These are phyloP conservation scores for Hipposideros armiger DNA, from an alignment of 2,113 vertebrate genomes.

Conservation along the genomic window DNA sequence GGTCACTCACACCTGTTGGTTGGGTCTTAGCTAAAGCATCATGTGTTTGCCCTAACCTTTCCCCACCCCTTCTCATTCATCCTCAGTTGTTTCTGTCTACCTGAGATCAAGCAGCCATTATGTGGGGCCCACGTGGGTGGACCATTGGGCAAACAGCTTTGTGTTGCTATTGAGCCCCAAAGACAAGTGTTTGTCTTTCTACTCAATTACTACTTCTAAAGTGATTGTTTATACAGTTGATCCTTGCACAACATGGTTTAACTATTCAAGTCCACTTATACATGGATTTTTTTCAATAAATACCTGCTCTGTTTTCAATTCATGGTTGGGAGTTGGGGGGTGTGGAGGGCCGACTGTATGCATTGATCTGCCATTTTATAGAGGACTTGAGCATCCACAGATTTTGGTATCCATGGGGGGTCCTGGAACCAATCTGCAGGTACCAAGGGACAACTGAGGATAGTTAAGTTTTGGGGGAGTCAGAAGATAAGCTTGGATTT, in stretches of 20 bases:
- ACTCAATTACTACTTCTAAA: fast-evolving
- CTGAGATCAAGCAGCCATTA: not conserved
- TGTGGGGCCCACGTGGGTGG: fast-evolving
- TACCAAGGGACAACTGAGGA: not conserved
- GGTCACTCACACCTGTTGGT: not conserved
- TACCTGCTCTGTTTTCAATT: not conserved
- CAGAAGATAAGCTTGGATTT: not conserved
- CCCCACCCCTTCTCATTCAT: not conserved
- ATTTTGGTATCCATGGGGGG: not conserved
- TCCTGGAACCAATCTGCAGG: not conserved
- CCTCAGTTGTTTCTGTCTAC: not conserved
- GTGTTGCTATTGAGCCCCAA: not conserved
- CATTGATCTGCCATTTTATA: not conserved
- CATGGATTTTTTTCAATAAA: not conserved
- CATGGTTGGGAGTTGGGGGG: not conserved
- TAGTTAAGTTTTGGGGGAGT: not conserved
- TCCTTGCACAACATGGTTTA: not conserved
- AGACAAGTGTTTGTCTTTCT: not conserved
- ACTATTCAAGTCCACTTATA: not conserved
- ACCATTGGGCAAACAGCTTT: not conserved
- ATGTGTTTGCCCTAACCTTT: not conserved
- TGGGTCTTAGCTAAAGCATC: not conserved
- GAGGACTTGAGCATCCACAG: not conserved
- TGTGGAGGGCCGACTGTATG: not conserved
- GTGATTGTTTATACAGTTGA: not conserved